Evolutionary conservation across 1,140 invertebrate species (phyloP).

Genomic region (Pentalonia nigronervosa): DNA sequence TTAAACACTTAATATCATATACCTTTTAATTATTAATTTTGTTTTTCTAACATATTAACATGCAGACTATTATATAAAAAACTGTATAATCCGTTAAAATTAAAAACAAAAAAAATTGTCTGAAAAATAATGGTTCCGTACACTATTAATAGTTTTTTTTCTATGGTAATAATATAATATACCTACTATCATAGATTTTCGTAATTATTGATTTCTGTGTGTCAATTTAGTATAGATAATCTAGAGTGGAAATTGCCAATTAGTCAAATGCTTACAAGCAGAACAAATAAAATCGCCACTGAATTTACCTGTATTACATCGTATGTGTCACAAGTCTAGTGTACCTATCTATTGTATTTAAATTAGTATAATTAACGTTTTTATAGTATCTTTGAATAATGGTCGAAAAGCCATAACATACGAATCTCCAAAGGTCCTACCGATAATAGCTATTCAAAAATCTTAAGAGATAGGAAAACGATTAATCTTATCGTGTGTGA

Average conservation of each 20-base stretch:
- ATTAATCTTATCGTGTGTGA: too few relatives aligned
- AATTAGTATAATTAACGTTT: neutral
- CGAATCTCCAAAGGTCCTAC: neutral
- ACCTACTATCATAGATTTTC: neutral
- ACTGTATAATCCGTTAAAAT: neutral
- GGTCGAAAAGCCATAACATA: too few relatives aligned
- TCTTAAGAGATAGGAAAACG: neutral
- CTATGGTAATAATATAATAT: neutral
- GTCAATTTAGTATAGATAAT: neutral
- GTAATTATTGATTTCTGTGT: neutral
- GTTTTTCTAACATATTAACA: neutral
- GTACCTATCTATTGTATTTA: neutral
- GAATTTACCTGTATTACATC: neutral
- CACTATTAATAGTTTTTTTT: neutral
- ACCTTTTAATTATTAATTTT: neutral
- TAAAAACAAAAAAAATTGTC: neutral
- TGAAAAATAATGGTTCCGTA: neutral
- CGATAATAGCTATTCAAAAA: neutral
- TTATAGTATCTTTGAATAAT: neutral
- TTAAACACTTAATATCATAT: constrained; percentile 13
- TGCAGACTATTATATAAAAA: neutral
- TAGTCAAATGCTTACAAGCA: neutral
- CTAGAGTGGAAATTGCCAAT: neutral
- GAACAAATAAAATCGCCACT: neutral
- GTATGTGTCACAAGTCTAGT: neutral